phyloP scores from a whole-genome alignment of 2,113 vertebrate species.

The Calidris pugnax region DNA sequence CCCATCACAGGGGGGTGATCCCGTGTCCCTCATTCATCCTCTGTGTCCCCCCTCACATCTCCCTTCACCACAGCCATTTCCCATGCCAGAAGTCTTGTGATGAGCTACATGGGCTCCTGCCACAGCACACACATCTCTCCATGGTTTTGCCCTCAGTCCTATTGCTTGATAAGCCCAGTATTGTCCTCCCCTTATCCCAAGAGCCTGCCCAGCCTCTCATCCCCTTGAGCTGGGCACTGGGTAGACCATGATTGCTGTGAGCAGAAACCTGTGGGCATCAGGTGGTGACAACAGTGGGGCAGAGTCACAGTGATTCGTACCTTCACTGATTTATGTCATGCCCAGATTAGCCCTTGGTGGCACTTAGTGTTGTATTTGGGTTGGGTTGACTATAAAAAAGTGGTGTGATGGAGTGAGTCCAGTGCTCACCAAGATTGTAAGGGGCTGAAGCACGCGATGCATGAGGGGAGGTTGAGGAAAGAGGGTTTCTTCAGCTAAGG shows the following conservation, averaged over 20 bases:
- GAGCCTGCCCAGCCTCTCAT: neutral
- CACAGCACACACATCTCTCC: neutral
- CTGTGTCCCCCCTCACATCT: neutral
- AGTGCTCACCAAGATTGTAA: neutral
- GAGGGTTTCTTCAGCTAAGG: neutral
- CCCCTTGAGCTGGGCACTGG: neutral
- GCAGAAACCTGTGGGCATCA: neutral
- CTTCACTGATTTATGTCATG: neutral
- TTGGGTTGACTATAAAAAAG: neutral
- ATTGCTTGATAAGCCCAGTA: neutral
- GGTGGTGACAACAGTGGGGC: neutral
- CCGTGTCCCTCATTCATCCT: neutral
- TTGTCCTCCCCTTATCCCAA: neutral
- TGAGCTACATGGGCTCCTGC: neutral
- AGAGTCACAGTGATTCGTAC: neutral
- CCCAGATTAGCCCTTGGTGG: neutral
- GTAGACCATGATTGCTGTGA: neutral
- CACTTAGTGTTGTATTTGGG: neutral
- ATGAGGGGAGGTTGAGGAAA: neutral
- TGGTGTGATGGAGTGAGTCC: neutral
- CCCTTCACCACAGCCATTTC: neutral
- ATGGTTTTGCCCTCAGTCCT: neutral
- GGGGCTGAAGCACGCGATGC: neutral
- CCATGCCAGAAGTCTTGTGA: neutral
- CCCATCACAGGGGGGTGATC: accelerated